Percentiles rank a stretch among this genome's conserved stretches.
Evolutionary conservation across 1,140 invertebrate genomes (phyloP).

Genomic region (Metopolophium dirhodum): DNA sequence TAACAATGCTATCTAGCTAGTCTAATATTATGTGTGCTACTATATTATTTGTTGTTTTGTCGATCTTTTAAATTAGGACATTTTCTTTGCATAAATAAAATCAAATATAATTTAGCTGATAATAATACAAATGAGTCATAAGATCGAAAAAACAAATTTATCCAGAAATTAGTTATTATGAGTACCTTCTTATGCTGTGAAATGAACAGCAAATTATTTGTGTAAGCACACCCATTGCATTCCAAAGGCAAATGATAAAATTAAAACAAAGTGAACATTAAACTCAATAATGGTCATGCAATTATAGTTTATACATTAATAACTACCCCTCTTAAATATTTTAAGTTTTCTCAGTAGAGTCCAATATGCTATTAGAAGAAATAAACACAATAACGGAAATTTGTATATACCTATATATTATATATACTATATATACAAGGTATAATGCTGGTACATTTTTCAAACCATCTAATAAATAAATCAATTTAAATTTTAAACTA

Average conservation of each 20-base stretch:
- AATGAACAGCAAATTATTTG: conserved; percentile 54
- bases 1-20: neutral
- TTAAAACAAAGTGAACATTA: conserved; percentile 53
- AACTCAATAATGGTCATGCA: conserved; percentile 50
- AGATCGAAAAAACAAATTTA: conserved; percentile 47
- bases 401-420: neutral
- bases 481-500: neutral
- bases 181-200: conserved; percentile 52
- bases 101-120: neutral
- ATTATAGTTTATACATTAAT: conserved; percentile 17
- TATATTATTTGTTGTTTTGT: conserved; percentile 25
- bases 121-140: neutral
- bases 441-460: neutral
- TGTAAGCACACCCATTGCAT: conserved; percentile 55
- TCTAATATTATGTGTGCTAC: conserved; percentile 26
- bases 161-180: conserved; percentile 39
- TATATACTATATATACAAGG: neutral
- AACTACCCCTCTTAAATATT: neutral
- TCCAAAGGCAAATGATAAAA: conserved; percentile 55
- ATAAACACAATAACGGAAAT: neutral
- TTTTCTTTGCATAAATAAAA: neutral
- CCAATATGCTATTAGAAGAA: neutral
- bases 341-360: neutral
- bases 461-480: neutral
- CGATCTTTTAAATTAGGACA: conserved; percentile 23